Percentiles rank a stretch among this genome's conserved stretches.
Conservation (phyloP, 2,888 invertebrate genomes). For the Thalpophila matura region DNA sequence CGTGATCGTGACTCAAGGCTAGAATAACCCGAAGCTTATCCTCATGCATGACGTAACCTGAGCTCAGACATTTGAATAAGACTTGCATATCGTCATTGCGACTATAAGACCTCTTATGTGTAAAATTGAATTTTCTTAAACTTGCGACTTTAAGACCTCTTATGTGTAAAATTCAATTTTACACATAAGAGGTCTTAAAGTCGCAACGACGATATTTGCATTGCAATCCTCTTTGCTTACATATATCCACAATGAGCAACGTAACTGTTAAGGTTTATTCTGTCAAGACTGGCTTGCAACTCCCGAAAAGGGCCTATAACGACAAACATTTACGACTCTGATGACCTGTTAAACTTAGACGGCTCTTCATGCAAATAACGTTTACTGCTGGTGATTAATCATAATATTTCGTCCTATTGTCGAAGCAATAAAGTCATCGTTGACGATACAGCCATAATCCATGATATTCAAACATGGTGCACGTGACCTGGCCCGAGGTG, state of each 20-base stretch:
- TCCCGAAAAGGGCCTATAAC: not conserved
- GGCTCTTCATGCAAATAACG: constrained; percentile 36
- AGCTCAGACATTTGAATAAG: constrained; percentile 26
- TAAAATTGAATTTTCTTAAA: no score
- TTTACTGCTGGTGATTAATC: constrained; percentile 44
- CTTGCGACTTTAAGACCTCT: no score
- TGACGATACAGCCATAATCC: constrained; percentile 56
- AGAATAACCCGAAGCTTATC: constrained; percentile 49
- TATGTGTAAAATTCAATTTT: no score
- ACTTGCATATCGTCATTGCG: constrained; percentile 33
- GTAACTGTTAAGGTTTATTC: not conserved
- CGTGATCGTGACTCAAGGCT: constrained; percentile 61
- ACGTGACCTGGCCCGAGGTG: constrained; percentile 67
- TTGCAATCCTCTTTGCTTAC: constrained; percentile 20
- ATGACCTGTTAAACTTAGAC: constrained; percentile 23
- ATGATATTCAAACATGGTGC: constrained; percentile 61
- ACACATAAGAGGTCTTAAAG: no score
- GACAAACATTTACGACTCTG: not conserved
- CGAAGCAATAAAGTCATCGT: constrained; percentile 55
- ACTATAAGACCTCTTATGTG: no score
- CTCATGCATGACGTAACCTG: constrained; percentile 48
- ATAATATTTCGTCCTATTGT: constrained; percentile 42
- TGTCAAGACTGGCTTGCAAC: not conserved
- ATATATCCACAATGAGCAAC: constrained; percentile 11
- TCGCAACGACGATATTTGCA: no score